Conservation (phyloP, 1,140 invertebrate genomes). For the Sitodiplosis mosellana region DNA sequence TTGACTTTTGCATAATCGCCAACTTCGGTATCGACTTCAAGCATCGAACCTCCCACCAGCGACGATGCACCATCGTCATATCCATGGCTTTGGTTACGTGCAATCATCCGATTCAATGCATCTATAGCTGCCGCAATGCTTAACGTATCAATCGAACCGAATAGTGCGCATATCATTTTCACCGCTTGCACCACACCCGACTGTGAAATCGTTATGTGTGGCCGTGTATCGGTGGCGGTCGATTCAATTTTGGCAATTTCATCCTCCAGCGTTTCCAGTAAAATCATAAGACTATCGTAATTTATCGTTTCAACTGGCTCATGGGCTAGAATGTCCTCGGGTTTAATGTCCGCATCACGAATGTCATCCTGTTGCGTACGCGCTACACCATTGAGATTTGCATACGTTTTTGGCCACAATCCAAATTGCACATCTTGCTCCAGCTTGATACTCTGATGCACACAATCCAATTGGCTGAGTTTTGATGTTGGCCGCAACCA, state of each 20-base stretch:
- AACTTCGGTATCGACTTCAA: constrained; percentile 28
- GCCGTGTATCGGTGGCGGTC: constrained; percentile 34
- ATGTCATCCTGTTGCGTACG: constrained; percentile 51
- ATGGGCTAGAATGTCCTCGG: constrained; percentile 58
- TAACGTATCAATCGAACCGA: constrained; percentile 72
- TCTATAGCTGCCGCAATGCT: constrained; percentile 60
- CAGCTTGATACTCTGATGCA: constrained; percentile 83
- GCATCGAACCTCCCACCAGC: constrained; percentile 8
- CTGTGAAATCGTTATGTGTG: constrained; percentile 28
- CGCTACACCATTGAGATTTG: constrained; percentile 28
- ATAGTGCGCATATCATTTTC: constrained; percentile 75
- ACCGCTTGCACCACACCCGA: constrained; percentile 65
- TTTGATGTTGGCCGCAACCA: constrained; percentile 32
- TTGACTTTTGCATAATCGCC: constrained; percentile 41
- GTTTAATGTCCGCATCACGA: constrained; percentile 40
- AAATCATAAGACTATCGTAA: constrained; percentile 57
- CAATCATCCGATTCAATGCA: constrained; percentile 44
- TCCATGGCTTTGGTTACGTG: constrained; percentile 15
- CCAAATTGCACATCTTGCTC: constrained; percentile 76
- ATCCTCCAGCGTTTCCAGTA: constrained; percentile 63
- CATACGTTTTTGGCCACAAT: constrained; percentile 41
- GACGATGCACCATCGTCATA: constrained; percentile 15
- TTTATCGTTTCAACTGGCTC: constrained; percentile 52
- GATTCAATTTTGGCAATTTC: constrained; percentile 59
- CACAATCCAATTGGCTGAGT: constrained; percentile 79